Evolutionary conservation across 2,113 vertebrate species (phyloP), one percentile per base, ranked within the genome.

Genomic region (Tetrax tetrax): DNA sequence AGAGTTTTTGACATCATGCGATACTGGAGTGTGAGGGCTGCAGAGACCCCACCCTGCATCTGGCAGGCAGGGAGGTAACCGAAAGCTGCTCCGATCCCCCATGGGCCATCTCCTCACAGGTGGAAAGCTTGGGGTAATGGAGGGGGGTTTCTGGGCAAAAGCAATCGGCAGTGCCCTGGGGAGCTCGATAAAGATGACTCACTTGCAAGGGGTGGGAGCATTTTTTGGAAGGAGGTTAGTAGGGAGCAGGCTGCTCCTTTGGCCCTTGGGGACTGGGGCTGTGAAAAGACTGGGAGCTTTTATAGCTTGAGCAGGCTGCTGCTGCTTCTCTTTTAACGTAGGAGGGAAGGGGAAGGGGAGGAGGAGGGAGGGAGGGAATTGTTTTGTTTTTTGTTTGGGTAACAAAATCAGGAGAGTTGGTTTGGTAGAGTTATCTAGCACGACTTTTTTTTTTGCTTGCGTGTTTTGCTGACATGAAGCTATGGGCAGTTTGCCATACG

Each of bases 301-400:
- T 94, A 79, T 54, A 95, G 91, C 77, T 66, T 57, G 59, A 76
- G 59, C 47, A 79, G 70, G 83, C 95, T 93, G 77, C 95, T 93
- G 77, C 81, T 95, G 89, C 90, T 89, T 72, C 84, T 79, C 81
- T 89, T 81, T 84, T 57, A 91, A 91, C 1, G 7, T 59, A 50
- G 76, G 68, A 93, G 83, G 89, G 51, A 87, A 88, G 38, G n/a
- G 35, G 29, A 77, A 66, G 12, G 89, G 59, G 71, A 74, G 91
- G 89, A 10, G 27, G 77, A 94, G 72, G 45, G 65, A 92, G 72
- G 45, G 61, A 92, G 57, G 88, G 71, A 69, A 83, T 51, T 97
- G 91, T 95, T 96, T 93, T 87, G 93, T 21, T 18, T 94, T 92
- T 97, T 96, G 87, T 97, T 97, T 91, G 81, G 87, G 93, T 95